Evolutionary conservation across 2,797 vertebrate species (phyloP), one percentile per base, ranked within the genome.

Genomic region (Moxostoma hubbsi): DNA sequence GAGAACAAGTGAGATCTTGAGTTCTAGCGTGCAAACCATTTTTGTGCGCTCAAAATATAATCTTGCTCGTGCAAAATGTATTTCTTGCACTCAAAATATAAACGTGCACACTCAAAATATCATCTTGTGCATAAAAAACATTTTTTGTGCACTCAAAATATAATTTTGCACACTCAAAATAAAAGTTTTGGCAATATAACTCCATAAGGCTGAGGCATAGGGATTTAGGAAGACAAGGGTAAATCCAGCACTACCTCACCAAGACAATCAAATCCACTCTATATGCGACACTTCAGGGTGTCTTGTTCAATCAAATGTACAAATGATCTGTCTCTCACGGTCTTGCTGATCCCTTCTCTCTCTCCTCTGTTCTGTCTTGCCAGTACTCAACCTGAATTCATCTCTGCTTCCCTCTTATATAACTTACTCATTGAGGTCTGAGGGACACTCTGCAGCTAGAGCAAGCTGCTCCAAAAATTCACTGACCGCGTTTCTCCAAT

Each of bases 311-410:
- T 92, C 90, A 89, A 85, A 90, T 89, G 88, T 74, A 66, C 81
- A 62, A 82, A 77, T 87, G 89, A 86, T 87, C 45, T 15, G 54
- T 46, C 43, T 70, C 6, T 70, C 50, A n/a, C 47, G 12, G 45
- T 57, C 66, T 69, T 62, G 43, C n/a, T 90, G 79, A 77, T 89
- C 86, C 88, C 89, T 90, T 92, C 90, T 89, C 85, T 91, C 36
- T 36, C 36, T 36, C 36, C 36, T 36, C 36, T 36, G 82, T 88
- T 90, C 86, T 86, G 85, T 84, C 24, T 66, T 11, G 73, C 88
- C 85, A 85, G 87, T 68, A 81, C 88, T 73, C 89, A 88, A 91
- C 93, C 92, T 84, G 85, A 89, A 93, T 92, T 89, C 88, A 90
- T 91, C 89, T 82, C 80, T 82, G 85, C 85, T 84, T 79, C 82